Conservation (phyloP, 1,140 invertebrate species). For the Patella vulgata region DNA sequence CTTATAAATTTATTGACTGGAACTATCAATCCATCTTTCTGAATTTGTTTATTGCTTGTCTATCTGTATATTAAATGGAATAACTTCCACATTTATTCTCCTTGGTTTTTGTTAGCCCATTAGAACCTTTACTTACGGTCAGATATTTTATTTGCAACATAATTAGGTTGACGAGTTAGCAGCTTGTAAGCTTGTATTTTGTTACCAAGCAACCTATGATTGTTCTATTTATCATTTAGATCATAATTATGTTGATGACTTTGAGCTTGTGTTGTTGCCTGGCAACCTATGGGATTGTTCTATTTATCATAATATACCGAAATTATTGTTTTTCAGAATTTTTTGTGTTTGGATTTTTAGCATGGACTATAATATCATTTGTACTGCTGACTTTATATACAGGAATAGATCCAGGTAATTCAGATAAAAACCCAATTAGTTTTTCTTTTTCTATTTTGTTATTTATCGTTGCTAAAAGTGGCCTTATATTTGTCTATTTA, state of each 20-base stretch:
- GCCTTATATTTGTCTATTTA: background rate
- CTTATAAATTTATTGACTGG: background rate
- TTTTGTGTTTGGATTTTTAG: constrained; percentile 66
- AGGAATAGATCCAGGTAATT: constrained; percentile 27
- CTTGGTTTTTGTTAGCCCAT: background rate
- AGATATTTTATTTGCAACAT: background rate
- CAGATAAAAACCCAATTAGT: background rate
- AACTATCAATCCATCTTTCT: background rate
- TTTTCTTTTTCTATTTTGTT: background rate
- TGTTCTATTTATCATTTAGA: too few species aligned
- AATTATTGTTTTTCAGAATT: constrained; percentile 66
- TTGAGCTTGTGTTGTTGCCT: background rate
- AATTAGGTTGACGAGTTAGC: too few species aligned
- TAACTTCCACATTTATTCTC: background rate
- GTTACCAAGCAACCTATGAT: too few species aligned
- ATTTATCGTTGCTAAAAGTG: background rate
- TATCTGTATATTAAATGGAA: background rate
- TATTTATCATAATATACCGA: background rate
- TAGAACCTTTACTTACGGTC: background rate
- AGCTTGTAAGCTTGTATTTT: too few species aligned
- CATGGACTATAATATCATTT: constrained; percentile 42
- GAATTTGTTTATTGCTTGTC: background rate
- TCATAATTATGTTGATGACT: too few species aligned
- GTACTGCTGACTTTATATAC: constrained; percentile 27
- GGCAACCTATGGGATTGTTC: background rate